These are phyloP conservation scores for Cyphomyrmex costatus DNA, from an alignment of 1,140 invertebrate species.

Conservation along the genomic window DNA sequence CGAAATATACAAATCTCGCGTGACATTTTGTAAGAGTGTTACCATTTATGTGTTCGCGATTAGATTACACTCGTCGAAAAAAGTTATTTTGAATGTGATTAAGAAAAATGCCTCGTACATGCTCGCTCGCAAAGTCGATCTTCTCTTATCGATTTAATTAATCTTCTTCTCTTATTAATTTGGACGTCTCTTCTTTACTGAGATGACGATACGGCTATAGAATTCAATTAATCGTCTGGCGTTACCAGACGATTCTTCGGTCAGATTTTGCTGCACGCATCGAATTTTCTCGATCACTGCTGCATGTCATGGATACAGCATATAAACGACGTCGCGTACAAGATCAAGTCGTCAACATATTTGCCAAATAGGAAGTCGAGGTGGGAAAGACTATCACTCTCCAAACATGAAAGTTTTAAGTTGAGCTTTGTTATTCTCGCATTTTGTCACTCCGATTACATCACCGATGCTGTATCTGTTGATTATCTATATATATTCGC, in stretches of 20 bases:
- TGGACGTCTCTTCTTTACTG: too few relatives aligned
- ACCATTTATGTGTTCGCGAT: slow-evolving; percentile 32
- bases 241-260: neutral
- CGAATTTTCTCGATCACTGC: slow-evolving; percentile 5
- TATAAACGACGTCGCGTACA: neutral
- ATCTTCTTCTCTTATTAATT: neutral
- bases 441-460: slow-evolving; percentile 18
- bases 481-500: neutral
- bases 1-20: neutral
- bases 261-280: neutral
- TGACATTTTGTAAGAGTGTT: slow-evolving; percentile 36
- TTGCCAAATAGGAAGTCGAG: neutral
- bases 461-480: slow-evolving; percentile 3
- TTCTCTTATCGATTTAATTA: slow-evolving; percentile 33
- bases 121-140: neutral
- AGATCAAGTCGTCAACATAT: neutral
- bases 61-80: slow-evolving; percentile 50
- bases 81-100: slow-evolving; percentile 35
- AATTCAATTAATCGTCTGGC: slow-evolving; percentile 23
- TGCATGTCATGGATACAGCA: neutral
- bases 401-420: neutral
- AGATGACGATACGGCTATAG: too few relatives aligned
- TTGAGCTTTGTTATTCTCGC: slow-evolving; percentile 28
- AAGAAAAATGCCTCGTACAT: neutral
- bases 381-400: slow-evolving; percentile 4